Base-by-base conservation (phyloP, 2,797 vertebrate genomes). In the Emydoidea blandingii region DNA sequence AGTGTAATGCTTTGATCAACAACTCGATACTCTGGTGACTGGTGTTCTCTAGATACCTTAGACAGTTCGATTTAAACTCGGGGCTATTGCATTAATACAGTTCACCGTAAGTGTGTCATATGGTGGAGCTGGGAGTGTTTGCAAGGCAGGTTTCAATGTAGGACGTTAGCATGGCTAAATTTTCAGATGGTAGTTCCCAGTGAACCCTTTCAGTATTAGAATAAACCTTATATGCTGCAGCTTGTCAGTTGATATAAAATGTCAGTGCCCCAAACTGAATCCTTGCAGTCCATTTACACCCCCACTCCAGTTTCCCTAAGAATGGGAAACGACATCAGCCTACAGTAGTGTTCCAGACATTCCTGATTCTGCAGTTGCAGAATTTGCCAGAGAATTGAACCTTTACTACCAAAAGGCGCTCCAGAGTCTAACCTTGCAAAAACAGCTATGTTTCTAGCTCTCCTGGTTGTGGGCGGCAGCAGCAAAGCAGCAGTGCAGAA, bases 1-100 rank as follows among this genome's bases (percentile, higher is more conserved):
- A 97, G 34, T 95, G 87, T 95, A 85, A 91, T 6, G 65, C 94
- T 92, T 96, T 94, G 92, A 91, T 84, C 95, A 94, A 88, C 91
- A 96, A 84, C 88, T 93, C 91, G 88, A 89, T 92, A 92, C 85
- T 83, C 1, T n/a, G 85, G 83, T 78, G 89, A 91, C 65, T 82
- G 94, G 89, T 49, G 94, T 95, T 94, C 87, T 57, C 65, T 3
- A 0, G 81, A 83, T 41, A 41, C 68, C 21, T 41, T 37, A 72
- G n/a, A 41, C 9, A 41, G 37, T 72, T 72, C 31, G 27, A 31
- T 59, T 59, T 59, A 59, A 62, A 34, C 29, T 62, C 31, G 3
- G 59, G 59, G 31, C 59, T 62, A 6, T 86, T 86, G 88, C 95
- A 89, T 88, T 94, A 85, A 87, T 82, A 81, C 89, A 93, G 95